Base-by-base conservation (phyloP, 2,113 vertebrate species). In the Elephantulus edwardii region DNA sequence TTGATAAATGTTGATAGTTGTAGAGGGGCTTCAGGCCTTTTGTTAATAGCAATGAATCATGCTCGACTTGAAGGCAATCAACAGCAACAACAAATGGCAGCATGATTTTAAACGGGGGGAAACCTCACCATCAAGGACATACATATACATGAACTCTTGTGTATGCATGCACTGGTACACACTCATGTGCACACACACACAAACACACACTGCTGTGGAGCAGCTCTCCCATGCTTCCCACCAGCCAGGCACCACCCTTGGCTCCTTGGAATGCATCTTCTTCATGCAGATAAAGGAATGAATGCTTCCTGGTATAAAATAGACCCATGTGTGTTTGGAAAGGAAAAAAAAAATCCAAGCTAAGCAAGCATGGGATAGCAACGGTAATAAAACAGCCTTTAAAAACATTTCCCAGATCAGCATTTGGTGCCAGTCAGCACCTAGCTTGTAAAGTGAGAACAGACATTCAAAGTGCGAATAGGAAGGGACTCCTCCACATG, bases 391-490 rank as follows among this genome's bases (percentile, higher is more conserved):
- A 85, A 92, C 52, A 48, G 68, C 46, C 40, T 70, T 86, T 81
- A 64, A 89, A 92, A 87, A 82, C 50, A 90, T 50, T 86, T 70
- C 33, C 28, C 88, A 78, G 60, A 52, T 68, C 19, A 90, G 91
- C 79, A 38, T 35, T 38, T 38, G 60, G 60, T 33, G 5, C 50
- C 46, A 2, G n/a, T 26, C 22, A 17, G 58, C 46, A 33, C 22
- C 50, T 85, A 71, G 56, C 76, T 80, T 66, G 76, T 76, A 46
- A 46, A 89, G 82, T 24, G 26, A 90, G 26, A 86, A 50, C 1
- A 33, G 22, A 79, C 30, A 64, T 12, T 56, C 30, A 44, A 82
- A 44, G 50, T 38, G 1, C 54, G 38, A 58, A 74, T 9, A 4
- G 56, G 62, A 64, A 86, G 52, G 35, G 52, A 35, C 66, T 62